Base-by-base conservation (phyloP, 2,113 vertebrate genomes). In the Caloenas nicobarica region DNA sequence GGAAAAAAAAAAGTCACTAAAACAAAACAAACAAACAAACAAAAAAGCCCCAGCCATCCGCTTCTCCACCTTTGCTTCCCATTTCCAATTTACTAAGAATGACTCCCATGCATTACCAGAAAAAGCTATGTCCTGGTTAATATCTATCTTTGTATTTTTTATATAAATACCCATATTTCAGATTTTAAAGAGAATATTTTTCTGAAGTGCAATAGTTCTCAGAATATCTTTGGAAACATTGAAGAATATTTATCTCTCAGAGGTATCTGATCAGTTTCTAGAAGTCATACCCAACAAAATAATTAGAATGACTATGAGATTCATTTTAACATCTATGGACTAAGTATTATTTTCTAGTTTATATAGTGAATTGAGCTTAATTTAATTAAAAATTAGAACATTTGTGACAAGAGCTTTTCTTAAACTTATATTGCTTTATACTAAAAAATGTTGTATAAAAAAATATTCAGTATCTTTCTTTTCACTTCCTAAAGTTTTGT, bases 31-130 rank as follows among this genome's bases (percentile, higher is more conserved):
- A 2, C 1, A 8, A 13, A 0, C 9, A 21, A 50, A 33, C 7
- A 13, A 44, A 60, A 50, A 19, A 3, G 0, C 5, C 2, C 0
- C 7, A n/a, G 4, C 2, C 2, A 77, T 93, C 54, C 69, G 2
- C 0, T 62, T 73, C 17, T 81, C 9, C 7, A 48, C 3, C 6
- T 73, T 76, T 60, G 8, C 8, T 78, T 77, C 33, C 26, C 3
- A 31, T 31, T 78, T 48, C 6, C 8, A 48, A 16, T 53, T 76
- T 15, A 31, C 8, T 38, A 44, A 71, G 11, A 6, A 31, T 44
- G 23, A 40, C 25, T 36, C 19, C 2, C 71, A 51, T 13, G 34
- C 13, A 9, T 68, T 44, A 3, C 5, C 14, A 81, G 36, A 72
- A 83, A 89, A 60, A 10, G 44, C 11, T 4, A 8, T 62, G 10